Percentiles rank a stretch among this genome's conserved stretches.
Conservation (phyloP, 2,888 invertebrate species). For the Dicyrtoma fusca region DNA sequence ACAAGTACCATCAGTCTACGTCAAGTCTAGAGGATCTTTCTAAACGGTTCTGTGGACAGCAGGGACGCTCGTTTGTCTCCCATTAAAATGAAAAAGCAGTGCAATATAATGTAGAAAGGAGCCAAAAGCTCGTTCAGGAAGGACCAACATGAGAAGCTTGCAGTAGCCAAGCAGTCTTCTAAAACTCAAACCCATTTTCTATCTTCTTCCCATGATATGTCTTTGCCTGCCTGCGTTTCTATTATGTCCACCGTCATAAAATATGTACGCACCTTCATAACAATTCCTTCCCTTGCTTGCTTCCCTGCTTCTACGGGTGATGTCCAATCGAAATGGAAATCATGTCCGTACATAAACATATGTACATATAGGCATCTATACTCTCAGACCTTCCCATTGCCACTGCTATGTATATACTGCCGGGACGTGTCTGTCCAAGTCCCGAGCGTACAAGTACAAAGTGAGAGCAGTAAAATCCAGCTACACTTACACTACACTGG, state of each 20-base stretch:
- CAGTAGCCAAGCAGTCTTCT: slow-evolving; percentile 54
- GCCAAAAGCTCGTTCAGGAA: not conserved
- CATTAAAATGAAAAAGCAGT: slow-evolving; percentile 38
- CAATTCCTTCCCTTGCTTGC: not conserved
- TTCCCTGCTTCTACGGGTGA: not conserved
- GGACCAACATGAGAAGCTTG: slow-evolving; percentile 9
- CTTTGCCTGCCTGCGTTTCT: not conserved
- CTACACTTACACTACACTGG: not conserved
- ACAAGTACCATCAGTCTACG: slow-evolving; percentile 28
- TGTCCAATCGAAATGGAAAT: too few species aligned
- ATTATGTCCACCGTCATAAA: not conserved
- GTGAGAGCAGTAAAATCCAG: not conserved
- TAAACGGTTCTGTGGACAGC: slow-evolving; percentile 35
- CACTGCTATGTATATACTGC: not conserved
- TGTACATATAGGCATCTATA: not conserved
- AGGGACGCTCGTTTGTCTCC: slow-evolving; percentile 38
- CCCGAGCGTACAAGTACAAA: too few species aligned
- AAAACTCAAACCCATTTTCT: not conserved
- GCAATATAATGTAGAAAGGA: slow-evolving; percentile 24
- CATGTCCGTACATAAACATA: not conserved
- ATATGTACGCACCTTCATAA: not conserved
- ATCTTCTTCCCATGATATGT: not conserved
- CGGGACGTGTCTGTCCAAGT: not conserved
- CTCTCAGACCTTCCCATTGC: not conserved
- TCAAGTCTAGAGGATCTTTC: slow-evolving; percentile 26